Evolutionary conservation across 2,888 invertebrate species (phyloP).

Genomic region (Crioceris asparagi): DNA sequence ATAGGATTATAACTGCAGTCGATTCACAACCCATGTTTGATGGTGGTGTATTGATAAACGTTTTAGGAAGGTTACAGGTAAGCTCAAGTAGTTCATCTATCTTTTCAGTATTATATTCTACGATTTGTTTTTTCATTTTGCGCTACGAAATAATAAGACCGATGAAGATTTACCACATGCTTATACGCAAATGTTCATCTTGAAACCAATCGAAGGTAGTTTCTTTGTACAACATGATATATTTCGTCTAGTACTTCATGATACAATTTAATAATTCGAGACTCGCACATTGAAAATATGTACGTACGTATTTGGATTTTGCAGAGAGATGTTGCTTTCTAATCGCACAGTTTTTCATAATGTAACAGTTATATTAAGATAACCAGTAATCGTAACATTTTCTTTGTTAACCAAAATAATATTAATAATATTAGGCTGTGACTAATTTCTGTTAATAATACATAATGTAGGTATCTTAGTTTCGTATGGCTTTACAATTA

Average conservation of each 20-base stretch:
- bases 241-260: slow-evolving; percentile 87
- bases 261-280: slow-evolving; percentile 49
- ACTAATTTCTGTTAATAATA: too few species aligned
- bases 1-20: slow-evolving; percentile 81
- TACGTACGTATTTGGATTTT: neutral
- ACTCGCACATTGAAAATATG: neutral
- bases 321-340: neutral
- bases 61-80: slow-evolving; percentile 93
- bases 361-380: too few species aligned
- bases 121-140: slow-evolving; percentile 6
- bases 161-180: slow-evolving; percentile 92
- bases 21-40: slow-evolving; percentile 98
- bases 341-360: neutral
- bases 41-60: slow-evolving; percentile 92
- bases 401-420: too few species aligned
- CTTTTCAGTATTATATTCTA: neutral
- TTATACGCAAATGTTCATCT: slow-evolving; percentile 87
- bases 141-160: too few species aligned
- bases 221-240: slow-evolving; percentile 93
- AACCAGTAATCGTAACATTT: too few species aligned
- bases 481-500: too few species aligned
- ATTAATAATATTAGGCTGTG: too few species aligned
- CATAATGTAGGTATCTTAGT: too few species aligned
- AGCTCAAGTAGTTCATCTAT: too few species aligned
- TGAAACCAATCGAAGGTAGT: slow-evolving; percentile 78